Evolutionary conservation across 2,113 vertebrate genomes (phyloP).

Genomic region (Catharus bicknelli): DNA sequence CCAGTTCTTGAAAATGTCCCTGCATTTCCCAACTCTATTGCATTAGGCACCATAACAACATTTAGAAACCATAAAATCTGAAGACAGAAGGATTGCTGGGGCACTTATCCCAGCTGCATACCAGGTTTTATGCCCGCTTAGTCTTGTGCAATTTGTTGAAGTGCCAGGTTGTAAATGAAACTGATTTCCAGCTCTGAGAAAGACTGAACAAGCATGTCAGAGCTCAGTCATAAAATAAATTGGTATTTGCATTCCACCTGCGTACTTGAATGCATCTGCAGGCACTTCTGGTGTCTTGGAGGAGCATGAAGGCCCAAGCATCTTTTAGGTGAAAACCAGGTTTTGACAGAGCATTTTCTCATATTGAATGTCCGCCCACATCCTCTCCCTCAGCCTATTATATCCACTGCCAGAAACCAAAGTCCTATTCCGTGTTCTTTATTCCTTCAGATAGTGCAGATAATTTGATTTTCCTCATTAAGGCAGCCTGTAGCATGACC

Average conservation of each 20-base stretch:
- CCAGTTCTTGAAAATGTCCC: neutral
- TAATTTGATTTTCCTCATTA: neutral
- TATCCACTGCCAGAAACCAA: neutral
- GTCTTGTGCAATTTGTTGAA: neutral
- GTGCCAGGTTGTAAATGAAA: neutral
- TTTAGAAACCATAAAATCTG: neutral
- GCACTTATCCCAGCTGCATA: neutral
- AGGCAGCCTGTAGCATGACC: neutral
- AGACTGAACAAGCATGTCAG: neutral
- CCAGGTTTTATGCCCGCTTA: neutral
- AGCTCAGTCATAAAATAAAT: neutral
- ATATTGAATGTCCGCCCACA: neutral
- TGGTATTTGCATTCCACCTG: neutral
- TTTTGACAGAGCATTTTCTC: neutral
- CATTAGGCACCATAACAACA: neutral
- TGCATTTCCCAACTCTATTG: neutral
- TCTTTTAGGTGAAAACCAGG: neutral
- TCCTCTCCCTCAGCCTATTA: neutral
- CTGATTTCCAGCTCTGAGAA: neutral
- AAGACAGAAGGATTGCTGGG: neutral
- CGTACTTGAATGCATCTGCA: neutral
- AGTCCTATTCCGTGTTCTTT: neutral
- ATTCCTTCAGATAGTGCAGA: neutral
- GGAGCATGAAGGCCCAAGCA: neutral
- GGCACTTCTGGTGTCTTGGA: neutral